phyloP scores from a whole-genome alignment of 2,113 vertebrate species.

The Lamprotornis superbus region DNA sequence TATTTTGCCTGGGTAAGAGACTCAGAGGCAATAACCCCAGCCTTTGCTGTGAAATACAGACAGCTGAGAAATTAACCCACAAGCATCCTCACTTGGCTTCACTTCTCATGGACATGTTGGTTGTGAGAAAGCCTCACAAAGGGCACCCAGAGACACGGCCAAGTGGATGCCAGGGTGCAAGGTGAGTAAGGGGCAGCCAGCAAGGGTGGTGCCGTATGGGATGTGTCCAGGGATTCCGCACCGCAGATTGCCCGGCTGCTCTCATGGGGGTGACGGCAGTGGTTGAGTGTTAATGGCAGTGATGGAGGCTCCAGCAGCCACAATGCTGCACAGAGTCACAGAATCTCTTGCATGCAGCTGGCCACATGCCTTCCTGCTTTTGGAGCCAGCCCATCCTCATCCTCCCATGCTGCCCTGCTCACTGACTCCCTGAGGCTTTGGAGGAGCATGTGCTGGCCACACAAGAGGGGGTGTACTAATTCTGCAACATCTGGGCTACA shows the following conservation, averaged over 20 bases:
- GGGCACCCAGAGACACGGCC: neutral
- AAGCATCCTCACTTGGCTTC: neutral
- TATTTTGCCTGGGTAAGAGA: neutral
- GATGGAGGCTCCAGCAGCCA: neutral
- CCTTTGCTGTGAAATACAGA: neutral
- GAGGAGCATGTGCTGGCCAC: neutral
- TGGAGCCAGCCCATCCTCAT: neutral
- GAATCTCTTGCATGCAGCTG: neutral
- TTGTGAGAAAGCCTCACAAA: neutral
- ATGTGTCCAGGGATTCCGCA: fast-evolving
- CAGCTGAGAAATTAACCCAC: neutral
- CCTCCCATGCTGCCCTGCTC: fast-evolving
- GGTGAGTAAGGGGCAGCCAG: neutral
- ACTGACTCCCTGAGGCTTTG: neutral
- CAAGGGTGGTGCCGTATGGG: too few species aligned
- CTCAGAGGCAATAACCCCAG: neutral
- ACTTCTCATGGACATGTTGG: fast-evolving
- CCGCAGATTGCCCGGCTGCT: fast-evolving
- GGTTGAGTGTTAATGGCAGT: neutral
- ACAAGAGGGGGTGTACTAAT: neutral
- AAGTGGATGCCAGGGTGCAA: neutral
- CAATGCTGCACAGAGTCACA: fast-evolving
- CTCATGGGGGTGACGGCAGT: fast-evolving
- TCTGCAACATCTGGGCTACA: neutral
- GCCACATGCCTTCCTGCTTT: neutral